Evolutionary conservation across 2,113 vertebrate genomes (phyloP), one percentile per base, ranked within the genome.

Genomic region (Muscicapa adusta): DNA sequence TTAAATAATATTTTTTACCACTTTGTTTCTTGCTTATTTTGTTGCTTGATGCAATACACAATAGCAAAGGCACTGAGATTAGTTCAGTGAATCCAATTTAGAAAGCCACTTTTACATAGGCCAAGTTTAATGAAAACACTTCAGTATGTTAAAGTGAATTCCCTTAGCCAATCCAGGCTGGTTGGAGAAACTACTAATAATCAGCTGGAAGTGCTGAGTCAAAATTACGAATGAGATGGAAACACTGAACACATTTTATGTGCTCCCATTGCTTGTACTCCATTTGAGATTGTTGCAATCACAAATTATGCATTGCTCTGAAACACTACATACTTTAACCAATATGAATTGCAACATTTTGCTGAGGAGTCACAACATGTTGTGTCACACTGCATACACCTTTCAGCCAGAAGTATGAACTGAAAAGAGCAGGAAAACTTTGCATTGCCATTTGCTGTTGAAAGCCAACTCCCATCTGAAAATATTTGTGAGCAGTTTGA

Each of bases 221-320:
- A 95, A 88, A 83, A 53, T 75, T 73, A 74, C 89, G 95, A 97
- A 91, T 88, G 85, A 96, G 82, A 76, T 92, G 93, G 70, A 66
- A 76, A 71, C 77, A 60, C 54, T 31, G 43, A 72, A 76, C 24
- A 68, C 12, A 13, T 76, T 80, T 87, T 53, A 47, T 76, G 23
- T 70, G 65, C 60, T 80, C 72, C 83, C 65, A 88, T 72, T 94
- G 76, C 79, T 88, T 56, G 38, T 50, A 73, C 25, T 70, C 71
- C 85, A 34, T 63, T 70, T 75, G 85, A 40, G 78, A 81, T 88
- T 94, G 82, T 50, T 82, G 94, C 92, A 96, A 97, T 96, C 75
- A 54, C 48, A 68, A 91, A 95, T 96, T 95, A 93, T 84, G 88
- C 53, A 42, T 23, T 63, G 56, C 66, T 91, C 79, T 90, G 82